Evolutionary conservation across 2,888 invertebrate species (phyloP), one percentile per base, ranked within the genome.

Genomic region (Lasius fuliginosus): DNA sequence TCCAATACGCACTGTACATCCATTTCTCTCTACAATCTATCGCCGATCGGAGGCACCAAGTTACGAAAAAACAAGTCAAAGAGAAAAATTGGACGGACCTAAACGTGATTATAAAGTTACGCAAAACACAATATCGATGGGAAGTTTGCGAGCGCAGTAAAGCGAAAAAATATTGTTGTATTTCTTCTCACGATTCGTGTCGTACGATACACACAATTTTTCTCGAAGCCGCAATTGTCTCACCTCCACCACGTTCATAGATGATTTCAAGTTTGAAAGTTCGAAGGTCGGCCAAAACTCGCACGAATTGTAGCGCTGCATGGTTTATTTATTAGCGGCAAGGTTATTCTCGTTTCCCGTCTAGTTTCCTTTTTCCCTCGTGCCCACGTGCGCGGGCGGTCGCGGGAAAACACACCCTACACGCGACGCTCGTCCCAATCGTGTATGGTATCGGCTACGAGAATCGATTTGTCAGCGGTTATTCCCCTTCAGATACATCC

Each of bases 401-500:
- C 33, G 58, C 33, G 60, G 30, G 71, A 18, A 8, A 79, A 79
- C 42, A 67, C 67, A 23, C 3, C 46, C 27, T 33, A 62, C 36
- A 23, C 69, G 40, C 77, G 27, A 46, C 71, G 53, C 42, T 56
- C 56, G 33, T 18, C 46, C 30, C 27, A 56, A 77, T 68, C 56
- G 73, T 60, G 58, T 53, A 40, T 15, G 53, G 56, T n/a, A 67
- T 33, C 58, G 23, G 12, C 30, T 69, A 56, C 83, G 76, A n/a
- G 62, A 69, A 77, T 83, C 86, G 85, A 77, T 71, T 65, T 79
- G 79, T 75, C 65, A 85, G 84, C 87, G 86, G 73, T 84, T 85
- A 90, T 89, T 89, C 86, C 86, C 88, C 86, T 85, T 88, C 86
- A 71, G 33, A 87, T 89, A 77, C 84, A 83, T 86, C 65, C 75